Conservation (phyloP, 2,888 invertebrate species). For the Tillus elongatus region DNA sequence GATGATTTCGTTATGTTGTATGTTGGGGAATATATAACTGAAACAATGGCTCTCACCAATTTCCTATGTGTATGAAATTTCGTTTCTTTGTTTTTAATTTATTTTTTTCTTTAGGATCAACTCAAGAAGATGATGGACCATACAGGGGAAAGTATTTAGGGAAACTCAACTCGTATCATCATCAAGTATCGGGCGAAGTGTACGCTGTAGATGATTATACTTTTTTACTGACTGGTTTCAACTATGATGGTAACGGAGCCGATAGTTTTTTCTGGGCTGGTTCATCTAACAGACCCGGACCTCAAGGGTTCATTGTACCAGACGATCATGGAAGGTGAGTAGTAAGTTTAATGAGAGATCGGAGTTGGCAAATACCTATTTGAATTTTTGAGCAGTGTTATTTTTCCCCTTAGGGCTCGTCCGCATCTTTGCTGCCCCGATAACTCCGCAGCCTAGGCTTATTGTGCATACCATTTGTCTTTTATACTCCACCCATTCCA, state of each 20-base stretch:
- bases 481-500: too few relatives aligned
- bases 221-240: constrained; percentile 68
- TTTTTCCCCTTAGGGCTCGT: too few relatives aligned
- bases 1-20: too few relatives aligned
- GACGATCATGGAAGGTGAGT: constrained; percentile 77
- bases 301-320: constrained; percentile 85
- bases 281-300: constrained; percentile 75
- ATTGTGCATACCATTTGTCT: too few relatives aligned
- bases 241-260: constrained; percentile 82
- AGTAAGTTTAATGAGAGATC: too few relatives aligned
- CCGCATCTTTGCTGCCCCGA: too few relatives aligned
- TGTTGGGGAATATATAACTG: too few relatives aligned
- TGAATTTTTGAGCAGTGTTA: too few relatives aligned
- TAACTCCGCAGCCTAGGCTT: too few relatives aligned
- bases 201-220: constrained; percentile 84
- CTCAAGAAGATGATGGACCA: constrained; percentile 58
- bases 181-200: constrained; percentile 82
- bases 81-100: not conserved
- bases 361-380: too few relatives aligned
- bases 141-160: constrained; percentile 75
- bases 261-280: constrained; percentile 94
- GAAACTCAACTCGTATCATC: constrained; percentile 82
- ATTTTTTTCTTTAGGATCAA: constrained; percentile 19
- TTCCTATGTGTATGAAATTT: too few relatives aligned
- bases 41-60: too few relatives aligned